Evolutionary conservation across 2,797 vertebrate genomes (phyloP), one percentile per base, ranked within the genome.

Genomic region (Coccyzus lansbergi): DNA sequence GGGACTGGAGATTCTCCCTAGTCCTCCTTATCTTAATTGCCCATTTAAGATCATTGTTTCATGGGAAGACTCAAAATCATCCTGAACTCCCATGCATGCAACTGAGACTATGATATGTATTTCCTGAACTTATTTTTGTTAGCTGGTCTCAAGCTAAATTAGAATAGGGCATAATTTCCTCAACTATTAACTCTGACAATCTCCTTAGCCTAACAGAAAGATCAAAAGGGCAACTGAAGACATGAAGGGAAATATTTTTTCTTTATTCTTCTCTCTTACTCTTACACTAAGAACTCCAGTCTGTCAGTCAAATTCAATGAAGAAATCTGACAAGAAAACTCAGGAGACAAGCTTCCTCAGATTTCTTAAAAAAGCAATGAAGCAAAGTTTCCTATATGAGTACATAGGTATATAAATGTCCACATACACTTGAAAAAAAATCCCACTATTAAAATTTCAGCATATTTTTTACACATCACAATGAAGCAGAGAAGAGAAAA

Each of bases 191-290:
- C 19, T 90, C n/a, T 38, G 67, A 51, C 9, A 68, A 5, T 58
- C 38, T 76, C 29, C 58, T 84, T 55, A 52, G 34, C 38, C 14
- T 18, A 72, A 42, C 19, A 86, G 15, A 52, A 76, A 72, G 33
- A 69, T 44, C 67, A 76, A 87, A 82, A 29, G 7, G 71, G 4
- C 51, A 82, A 49, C 29, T 3, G 1, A 71, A 75, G 48, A 65
- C 18, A 21, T 15, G 14, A 70, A 7, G 10, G 15, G 42, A 76
- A 52, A 68, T 9, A 38, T 13, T 21, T 34, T 62, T n/a, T 74
- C 78, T 93, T 67, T 28, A 34, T 65, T 75, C n/a, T 77, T 74
- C 51, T 77, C 18, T 20, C 38, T 90, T 52, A 78, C 26, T 91
- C 55, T 77, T 20, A 60, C 17, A 58, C 56, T 70, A 58, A 65